A percentile compares a stretch with the other conserved stretches of the same genome.
These are phyloP conservation scores for Lepidurus apus DNA, from an alignment of 1,140 invertebrate species.

Conservation along the genomic window DNA sequence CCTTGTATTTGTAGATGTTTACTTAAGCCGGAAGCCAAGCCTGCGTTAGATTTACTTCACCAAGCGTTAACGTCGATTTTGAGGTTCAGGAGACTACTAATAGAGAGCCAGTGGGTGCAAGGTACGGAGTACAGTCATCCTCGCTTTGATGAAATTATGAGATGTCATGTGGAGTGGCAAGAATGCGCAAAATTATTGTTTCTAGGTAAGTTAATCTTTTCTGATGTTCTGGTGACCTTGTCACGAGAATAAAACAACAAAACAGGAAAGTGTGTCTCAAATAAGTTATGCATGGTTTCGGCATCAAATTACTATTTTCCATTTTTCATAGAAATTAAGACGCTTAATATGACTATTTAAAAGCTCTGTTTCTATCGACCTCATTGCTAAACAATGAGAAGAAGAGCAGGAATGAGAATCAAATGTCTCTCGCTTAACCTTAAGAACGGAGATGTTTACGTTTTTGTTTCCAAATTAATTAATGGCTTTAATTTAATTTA, in stretches of 20 bases:
- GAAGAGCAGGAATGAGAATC: too few relatives aligned
- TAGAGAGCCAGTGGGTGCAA: neutral
- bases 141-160: neutral
- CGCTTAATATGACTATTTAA: too few relatives aligned
- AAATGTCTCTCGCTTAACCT: too few relatives aligned
- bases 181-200: neutral
- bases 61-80: neutral
- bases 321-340: too few relatives aligned
- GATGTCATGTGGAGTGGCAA: neutral
- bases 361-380: too few relatives aligned
- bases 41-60: neutral
- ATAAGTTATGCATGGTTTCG: too few relatives aligned
- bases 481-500: too few relatives aligned
- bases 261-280: neutral
- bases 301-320: too few relatives aligned
- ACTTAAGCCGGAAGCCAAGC: neutral
- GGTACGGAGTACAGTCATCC: neutral
- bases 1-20: neutral
- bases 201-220: neutral
- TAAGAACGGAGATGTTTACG: too few relatives aligned
- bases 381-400: too few relatives aligned
- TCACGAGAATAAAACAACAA: too few relatives aligned
- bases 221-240: neutral
- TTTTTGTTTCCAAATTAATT: too few relatives aligned
- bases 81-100: neutral